Evolutionary conservation across 2,888 invertebrate genomes (phyloP), one percentile per base, ranked within the genome.

Genomic region (Erynnis tages): DNA sequence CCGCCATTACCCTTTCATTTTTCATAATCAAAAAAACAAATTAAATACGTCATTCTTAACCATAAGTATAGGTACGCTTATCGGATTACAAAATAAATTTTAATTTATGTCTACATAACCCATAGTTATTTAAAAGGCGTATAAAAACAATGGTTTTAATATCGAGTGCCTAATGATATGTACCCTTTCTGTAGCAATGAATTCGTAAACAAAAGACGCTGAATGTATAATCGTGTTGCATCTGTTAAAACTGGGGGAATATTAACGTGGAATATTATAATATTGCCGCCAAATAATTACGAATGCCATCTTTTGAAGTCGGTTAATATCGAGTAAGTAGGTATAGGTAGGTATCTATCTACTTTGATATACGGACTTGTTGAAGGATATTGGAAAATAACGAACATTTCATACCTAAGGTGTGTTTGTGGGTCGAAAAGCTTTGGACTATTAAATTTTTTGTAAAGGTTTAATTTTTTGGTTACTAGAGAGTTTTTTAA

Each of bases 171-270:
- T 82, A 86, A 86, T 85, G 72, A 80, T 76, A 87, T 86, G 87
- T 73, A 86, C 87, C 86, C 73, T 66, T 50, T 65, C 66, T 61
- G 46, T 54, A 63, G 72, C 74, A 60, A 77, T 78, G 77, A 83
- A 79, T 80, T 70, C 65, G 73, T 82, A 82, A 83, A 84, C 80
- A 80, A 78, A 75, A 69, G 74, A 73, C 68, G 63, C 65, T 77
- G 83, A 82, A 86, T 88, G 67, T 76, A 82, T 83, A 82, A 81
- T 79, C 59, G 64, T 63, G 74, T 71, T 80, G 76, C 79, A 78
- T 80, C 70, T 71, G 69, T 70, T 71, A 69, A 76, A 67, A 71
- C 68, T 61, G 57, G 79, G 79, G 73, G 75, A 73, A 64, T 67
- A 66, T 70, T 49, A 50, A 38, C 50, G 35, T 32, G 3, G 43